These are phyloP conservation scores for Danaus chrysippus DNA, from an alignment of 2,888 invertebrate species.

Conservation along the genomic window DNA sequence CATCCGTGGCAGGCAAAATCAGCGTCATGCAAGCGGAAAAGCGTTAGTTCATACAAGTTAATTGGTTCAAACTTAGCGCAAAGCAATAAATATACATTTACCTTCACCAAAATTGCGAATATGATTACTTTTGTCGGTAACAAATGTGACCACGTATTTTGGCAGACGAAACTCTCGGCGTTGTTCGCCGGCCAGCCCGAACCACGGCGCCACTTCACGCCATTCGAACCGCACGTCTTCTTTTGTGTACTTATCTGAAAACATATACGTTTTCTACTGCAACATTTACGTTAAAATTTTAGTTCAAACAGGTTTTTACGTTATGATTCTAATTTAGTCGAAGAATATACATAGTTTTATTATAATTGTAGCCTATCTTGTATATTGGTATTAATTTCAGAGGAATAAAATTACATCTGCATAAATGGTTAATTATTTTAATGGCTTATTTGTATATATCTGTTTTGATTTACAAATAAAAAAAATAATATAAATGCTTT, in stretches of 20 bases:
- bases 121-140: constrained; percentile 79
- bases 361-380: too few species aligned
- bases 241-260: constrained; percentile 80
- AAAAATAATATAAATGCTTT: too few species aligned
- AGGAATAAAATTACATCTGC: too few species aligned
- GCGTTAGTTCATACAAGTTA: constrained; percentile 50
- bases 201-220: constrained; percentile 77
- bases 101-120: constrained; percentile 82
- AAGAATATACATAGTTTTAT: background rate
- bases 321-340: background rate
- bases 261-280: constrained; percentile 25
- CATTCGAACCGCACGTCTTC: constrained; percentile 81
- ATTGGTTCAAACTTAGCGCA: constrained; percentile 69
- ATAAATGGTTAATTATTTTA: too few species aligned
- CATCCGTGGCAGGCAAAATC: constrained; percentile 22
- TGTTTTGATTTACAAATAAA: too few species aligned
- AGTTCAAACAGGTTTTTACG: background rate
- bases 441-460: too few species aligned
- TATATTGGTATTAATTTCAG: too few species aligned
- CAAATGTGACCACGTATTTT: constrained; percentile 82
- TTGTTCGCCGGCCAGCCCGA: constrained; percentile 71
- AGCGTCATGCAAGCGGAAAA: constrained; percentile 32
- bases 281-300: constrained; percentile 18
- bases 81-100: constrained; percentile 77
- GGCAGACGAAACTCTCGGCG: constrained; percentile 79